A percentile compares a stretch with the other conserved stretches of the same genome.
Conservation (phyloP, 1,140 invertebrate genomes). For the Brachionus rubens region DNA sequence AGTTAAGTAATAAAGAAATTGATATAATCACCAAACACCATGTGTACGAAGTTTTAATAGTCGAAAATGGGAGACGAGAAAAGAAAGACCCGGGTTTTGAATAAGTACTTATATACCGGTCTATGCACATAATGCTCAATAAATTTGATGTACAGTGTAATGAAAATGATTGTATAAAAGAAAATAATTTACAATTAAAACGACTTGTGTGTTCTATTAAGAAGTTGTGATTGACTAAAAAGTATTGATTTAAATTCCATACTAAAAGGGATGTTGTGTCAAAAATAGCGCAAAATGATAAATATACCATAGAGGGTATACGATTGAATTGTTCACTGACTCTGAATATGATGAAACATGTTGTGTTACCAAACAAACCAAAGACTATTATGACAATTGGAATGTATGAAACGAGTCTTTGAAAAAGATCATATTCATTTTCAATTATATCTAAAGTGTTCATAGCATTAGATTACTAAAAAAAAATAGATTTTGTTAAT, state of each 20-base stretch:
- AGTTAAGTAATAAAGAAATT: background rate
- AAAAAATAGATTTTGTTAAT: no score
- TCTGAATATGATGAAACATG: background rate
- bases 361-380: slow-evolving; percentile 7
- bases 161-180: slow-evolving; percentile 11
- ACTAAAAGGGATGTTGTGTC: slow-evolving; percentile 9
- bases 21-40: background rate
- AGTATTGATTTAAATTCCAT: slow-evolving; percentile 24
- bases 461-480: no score
- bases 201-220: background rate
- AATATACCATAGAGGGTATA: slow-evolving; percentile 9
- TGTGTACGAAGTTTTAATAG: background rate
- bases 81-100: slow-evolving; percentile 7
- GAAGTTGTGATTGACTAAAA: background rate
- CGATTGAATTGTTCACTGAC: background rate
- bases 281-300: slow-evolving; percentile 2
- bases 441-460: no score
- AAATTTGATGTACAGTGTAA: background rate
- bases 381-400: background rate
- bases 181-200: slow-evolving; percentile 15
- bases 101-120: background rate
- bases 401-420: background rate
- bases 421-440: no score
- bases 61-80: background rate
- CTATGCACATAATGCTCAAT: slow-evolving; percentile 27